Evolutionary conservation across 1,140 invertebrate genomes (phyloP).

Genomic region (Eciton burchellii): DNA sequence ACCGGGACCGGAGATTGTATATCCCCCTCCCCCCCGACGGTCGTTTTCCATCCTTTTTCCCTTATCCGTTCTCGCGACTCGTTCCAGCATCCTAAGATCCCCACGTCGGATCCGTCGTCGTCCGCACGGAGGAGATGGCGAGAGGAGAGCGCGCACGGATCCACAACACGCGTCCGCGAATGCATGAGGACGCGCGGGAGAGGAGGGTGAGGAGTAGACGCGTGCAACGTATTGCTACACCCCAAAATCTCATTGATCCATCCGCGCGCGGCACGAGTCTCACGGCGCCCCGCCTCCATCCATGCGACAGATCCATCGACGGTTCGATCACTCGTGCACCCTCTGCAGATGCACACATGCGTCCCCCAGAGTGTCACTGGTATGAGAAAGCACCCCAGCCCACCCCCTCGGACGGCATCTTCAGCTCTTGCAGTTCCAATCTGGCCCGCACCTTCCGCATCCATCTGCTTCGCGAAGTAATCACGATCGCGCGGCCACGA

Average conservation of each 20-base stretch:
- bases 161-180: conserved; percentile 28
- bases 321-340: conserved; percentile 37
- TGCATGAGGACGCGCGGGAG: conserved; percentile 16
- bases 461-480: not conserved
- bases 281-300: conserved; percentile 63
- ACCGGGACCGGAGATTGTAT: conserved; percentile 69
- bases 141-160: not conserved
- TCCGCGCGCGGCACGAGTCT: conserved; percentile 65
- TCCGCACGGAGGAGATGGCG: too few relatives aligned
- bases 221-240: conserved; percentile 71
- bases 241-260: conserved; percentile 76
- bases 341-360: not conserved
- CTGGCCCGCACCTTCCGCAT: conserved; percentile 1
- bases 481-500: not conserved
- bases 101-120: conserved; percentile 27
- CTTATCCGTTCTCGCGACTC: conserved; percentile 56
- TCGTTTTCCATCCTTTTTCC: conserved; percentile 53
- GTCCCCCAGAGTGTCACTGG: not conserved
- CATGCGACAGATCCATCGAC: conserved; percentile 48
- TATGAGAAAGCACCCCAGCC: too few relatives aligned
- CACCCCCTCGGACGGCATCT: conserved; percentile 2
- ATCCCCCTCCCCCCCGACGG: not conserved
- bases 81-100: conserved; percentile 42
- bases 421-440: conserved; percentile 6
- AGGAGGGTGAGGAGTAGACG: conserved; percentile 30